These are phyloP conservation scores for Poeciliopsis occidentalis DNA, from an alignment of 2,113 vertebrate genomes.

Conservation along the genomic window DNA sequence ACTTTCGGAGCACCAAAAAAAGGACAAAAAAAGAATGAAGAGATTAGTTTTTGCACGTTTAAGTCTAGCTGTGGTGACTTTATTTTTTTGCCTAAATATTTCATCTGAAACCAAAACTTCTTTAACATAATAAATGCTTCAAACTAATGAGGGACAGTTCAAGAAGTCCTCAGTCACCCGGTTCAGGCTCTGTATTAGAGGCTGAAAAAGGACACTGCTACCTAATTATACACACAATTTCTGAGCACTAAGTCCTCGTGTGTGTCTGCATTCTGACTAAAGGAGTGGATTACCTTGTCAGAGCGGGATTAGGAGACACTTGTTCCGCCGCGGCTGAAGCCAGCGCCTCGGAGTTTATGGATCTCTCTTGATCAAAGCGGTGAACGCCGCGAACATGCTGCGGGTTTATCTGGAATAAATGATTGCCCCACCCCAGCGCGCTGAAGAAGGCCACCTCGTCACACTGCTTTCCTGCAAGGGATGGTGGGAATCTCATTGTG, in stretches of 20 bases:
- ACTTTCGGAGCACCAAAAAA: not conserved
- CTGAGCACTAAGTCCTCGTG: not conserved
- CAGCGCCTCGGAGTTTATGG: constrained; percentile 50
- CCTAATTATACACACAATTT: not conserved
- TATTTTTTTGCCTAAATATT: not conserved
- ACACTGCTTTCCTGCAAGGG: not conserved
- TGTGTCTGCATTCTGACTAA: constrained; percentile 26
- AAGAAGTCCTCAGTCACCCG: not conserved
- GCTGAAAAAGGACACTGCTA: not conserved
- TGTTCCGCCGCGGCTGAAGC: constrained; percentile 65
- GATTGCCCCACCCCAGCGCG: constrained; percentile 15
- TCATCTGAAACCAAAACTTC: not conserved
- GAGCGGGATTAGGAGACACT: constrained; percentile 66
- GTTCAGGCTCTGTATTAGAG: not conserved
- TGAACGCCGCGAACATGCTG: constrained; percentile 31
- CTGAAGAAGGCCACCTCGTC: constrained; percentile 33
- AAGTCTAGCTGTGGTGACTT: no score
- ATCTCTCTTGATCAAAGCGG: constrained; percentile 71
- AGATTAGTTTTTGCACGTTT: not conserved
- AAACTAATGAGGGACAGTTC: not conserved
- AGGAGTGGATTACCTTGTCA: constrained; percentile 52
- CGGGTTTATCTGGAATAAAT: constrained; percentile 56
- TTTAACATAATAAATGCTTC: not conserved
- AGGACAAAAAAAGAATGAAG: not conserved
- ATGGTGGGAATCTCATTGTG: not conserved